phyloP scores from a whole-genome alignment of 2,888 invertebrate species.

The Netelia inedita region DNA sequence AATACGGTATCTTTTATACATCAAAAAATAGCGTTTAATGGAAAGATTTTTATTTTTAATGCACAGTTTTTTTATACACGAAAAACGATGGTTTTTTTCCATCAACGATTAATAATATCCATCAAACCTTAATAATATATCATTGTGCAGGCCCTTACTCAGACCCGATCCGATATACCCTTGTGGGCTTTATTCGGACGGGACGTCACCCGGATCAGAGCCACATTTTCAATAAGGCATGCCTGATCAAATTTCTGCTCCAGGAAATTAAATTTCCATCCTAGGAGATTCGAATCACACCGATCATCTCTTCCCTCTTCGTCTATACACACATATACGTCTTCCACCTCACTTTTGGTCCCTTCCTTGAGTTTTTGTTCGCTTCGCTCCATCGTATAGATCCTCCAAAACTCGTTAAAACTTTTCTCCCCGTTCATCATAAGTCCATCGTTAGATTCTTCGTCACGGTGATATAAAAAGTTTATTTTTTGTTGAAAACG shows the following conservation, averaged over 20 bases:
- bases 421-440: constrained; percentile 52
- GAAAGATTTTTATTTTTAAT: too few relatives aligned
- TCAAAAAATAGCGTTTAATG: too few relatives aligned
- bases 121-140: too few relatives aligned
- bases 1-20: too few relatives aligned
- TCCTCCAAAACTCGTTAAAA: constrained; percentile 59
- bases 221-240: too few relatives aligned
- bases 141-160: too few relatives aligned
- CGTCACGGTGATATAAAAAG: constrained; percentile 3
- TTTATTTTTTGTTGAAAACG: constrained; percentile 36
- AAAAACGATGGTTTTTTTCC: too few relatives aligned
- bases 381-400: constrained; percentile 7
- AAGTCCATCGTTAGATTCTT: constrained; percentile 40
- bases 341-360: neutral
- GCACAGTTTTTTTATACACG: too few relatives aligned
- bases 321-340: neutral
- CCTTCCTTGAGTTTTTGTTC: constrained; percentile 33
- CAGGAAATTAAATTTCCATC: neutral
- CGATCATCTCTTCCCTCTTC: neutral
- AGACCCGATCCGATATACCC: too few relatives aligned
- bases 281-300: neutral
- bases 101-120: too few relatives aligned
- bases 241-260: neutral
- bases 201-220: too few relatives aligned
- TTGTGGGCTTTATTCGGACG: too few relatives aligned